Evolutionary conservation across 53 echinoderm and acorn worm species (phyloP).

Genomic region (Holothuria leucospilota): DNA sequence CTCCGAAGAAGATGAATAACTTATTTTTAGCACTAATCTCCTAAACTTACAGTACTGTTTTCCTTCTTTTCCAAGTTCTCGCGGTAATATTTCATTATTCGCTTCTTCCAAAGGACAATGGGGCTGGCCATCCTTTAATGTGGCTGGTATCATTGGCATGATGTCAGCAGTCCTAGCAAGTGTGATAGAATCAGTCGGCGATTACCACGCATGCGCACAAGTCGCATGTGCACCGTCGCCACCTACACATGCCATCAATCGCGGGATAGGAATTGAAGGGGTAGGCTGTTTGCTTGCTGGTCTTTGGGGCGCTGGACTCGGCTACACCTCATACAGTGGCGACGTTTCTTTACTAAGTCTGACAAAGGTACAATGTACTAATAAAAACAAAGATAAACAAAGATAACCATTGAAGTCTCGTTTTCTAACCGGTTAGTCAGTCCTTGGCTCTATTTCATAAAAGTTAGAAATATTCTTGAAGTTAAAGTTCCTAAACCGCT

Average conservation of each 20-base stretch:
- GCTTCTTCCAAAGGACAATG: conserved; percentile 60
- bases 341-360: conserved; percentile 72
- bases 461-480: no score
- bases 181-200: conserved; percentile 78
- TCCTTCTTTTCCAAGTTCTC: no score
- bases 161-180: conserved; percentile 63
- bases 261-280: conserved; percentile 73
- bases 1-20: no score
- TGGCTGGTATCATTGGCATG: conserved; percentile 67
- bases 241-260: conserved; percentile 72
- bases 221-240: conserved; percentile 71
- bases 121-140: conserved; percentile 57
- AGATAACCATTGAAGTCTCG: no score
- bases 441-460: no score
- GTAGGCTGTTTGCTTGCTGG: conserved; percentile 71
- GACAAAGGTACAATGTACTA: conserved; percentile 58
- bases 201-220: conserved; percentile 79
- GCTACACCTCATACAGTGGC: conserved; percentile 72
- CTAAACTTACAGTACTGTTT: no score
- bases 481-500: no score
- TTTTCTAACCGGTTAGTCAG: neutral
- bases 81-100: neutral
- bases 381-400: neutral
- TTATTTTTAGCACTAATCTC: no score
- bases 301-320: conserved; percentile 68